Base-by-base conservation (phyloP, 2,113 vertebrate species). In the Campylomormyrus numenius region DNA sequence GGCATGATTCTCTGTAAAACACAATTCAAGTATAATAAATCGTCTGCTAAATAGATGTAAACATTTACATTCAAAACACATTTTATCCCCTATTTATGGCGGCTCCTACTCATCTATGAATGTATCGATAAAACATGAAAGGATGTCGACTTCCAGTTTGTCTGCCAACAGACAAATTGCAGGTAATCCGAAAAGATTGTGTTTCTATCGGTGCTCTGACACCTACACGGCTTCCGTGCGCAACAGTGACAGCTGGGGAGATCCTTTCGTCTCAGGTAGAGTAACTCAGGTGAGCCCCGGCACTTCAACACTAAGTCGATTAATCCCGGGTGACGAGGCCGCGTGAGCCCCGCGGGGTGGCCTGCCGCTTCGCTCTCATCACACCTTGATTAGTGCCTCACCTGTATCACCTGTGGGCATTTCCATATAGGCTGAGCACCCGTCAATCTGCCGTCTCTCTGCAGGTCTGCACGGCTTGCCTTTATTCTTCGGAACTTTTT, bases 101-200 rank as follows among this genome's bases (percentile, higher is more conserved):
- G 11, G 77, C 21, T 6, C 46, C 24, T 88, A 53, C 70, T 19
- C 80, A 27, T 84, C 15, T 89, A 88, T 92, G 88, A 86, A 49
- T 58, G 88, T 56, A 45, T 56, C 90, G 90, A 89, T 58, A 90
- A 89, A 52, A 80, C 90, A 92, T 93, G 85, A 93, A 89, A 92
- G 89, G 88, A 88, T 1, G 84, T 48, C 86, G 85, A 89, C 93
- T 89, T 83, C 50, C 85, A 89, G 89, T 91, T 91, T 91, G 90
- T 92, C 94, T 92, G 89, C 92, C 90, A 92, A 86, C 87, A 2
- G 93, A 94, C 94, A 94, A 95, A 95, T 95, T 94, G 94, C 90
- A 92, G 90, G 92, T 92, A 95, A 94, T 92, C 92, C 92, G 91
- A 53, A 49, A 89, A 94, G 88, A 93, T 94, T 93, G 92, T 92